A percentile compares a stretch with the other conserved stretches of the same genome.
Conservation (phyloP, 92 coral and sea anemone species). For the Paragorgia papillata region DNA sequence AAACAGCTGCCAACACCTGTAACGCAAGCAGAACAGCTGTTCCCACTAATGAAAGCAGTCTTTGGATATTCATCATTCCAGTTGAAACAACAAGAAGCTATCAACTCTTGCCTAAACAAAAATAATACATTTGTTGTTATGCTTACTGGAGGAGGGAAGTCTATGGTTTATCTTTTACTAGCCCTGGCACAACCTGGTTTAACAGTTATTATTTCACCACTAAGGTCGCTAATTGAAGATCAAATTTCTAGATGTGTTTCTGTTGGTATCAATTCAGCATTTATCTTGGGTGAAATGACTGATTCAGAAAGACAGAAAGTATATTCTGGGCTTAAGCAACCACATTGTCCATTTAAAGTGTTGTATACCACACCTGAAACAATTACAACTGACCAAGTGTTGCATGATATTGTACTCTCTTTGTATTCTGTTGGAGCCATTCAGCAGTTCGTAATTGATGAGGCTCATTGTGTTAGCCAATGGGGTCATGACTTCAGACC, state of each 20-base stretch:
- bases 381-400: neutral
- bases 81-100: slow-evolving; percentile 24
- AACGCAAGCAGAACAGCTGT: slow-evolving; percentile 20
- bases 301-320: slow-evolving; percentile 20
- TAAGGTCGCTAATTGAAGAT: slow-evolving; percentile 26
- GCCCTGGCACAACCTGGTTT: slow-evolving; percentile 17
- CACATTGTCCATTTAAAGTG: slow-evolving; percentile 17
- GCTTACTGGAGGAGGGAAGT: slow-evolving; percentile 42
- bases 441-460: slow-evolving; percentile 80
- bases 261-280: slow-evolving; percentile 13
- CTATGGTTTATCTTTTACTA: slow-evolving; percentile 27
- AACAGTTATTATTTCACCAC: slow-evolving; percentile 33
- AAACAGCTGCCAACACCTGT: slow-evolving; percentile 14
- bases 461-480: slow-evolving; percentile 93
- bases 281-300: slow-evolving; percentile 3
- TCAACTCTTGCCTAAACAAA: slow-evolving; percentile 17
- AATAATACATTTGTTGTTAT: slow-evolving; percentile 13
- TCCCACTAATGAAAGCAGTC: slow-evolving; percentile 26
- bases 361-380: slow-evolving; percentile 33
- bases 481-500: slow-evolving; percentile 99
- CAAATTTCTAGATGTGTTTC: slow-evolving; percentile 29
- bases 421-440: neutral
- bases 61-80: slow-evolving; percentile 34
- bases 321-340: slow-evolving; percentile 4
- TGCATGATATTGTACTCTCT: neutral